Base-by-base conservation (phyloP, 2,888 invertebrate genomes). In the Drosophila monieri region DNA sequence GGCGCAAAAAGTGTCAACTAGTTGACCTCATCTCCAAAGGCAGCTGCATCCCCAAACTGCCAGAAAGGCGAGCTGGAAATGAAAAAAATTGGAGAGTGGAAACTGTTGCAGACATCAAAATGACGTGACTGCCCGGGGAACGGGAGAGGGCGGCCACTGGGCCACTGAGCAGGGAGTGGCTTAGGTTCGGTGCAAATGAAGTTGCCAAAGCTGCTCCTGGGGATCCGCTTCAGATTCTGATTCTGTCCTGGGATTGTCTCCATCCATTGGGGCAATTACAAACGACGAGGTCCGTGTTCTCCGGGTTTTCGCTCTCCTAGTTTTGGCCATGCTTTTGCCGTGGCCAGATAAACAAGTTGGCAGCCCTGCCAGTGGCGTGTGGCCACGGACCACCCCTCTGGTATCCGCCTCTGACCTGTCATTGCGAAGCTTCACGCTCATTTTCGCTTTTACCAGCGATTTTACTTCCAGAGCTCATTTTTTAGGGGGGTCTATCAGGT, bases 271-370 rank as follows among this genome's bases (percentile, higher is more conserved):
- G 58, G 72, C 70, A 71, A 71, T 70, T 70, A 71, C 72, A 74
- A 73, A 65, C 72, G 54, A 49, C 68, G 54, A 41, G 18, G 60
- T 68, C 77, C 76, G 65, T 74, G 79, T 77, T 41, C 47, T 25
- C 30, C 48, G 43, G 55, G 54, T 35, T 37, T 39, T 27, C 25
- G 27, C 12, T 53, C 41, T 43, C 41, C 27, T 37, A 65, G 65
- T 27, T 27, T 10, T 12, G 25, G 53, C 32, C 44, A 49, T 25
- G 37, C 35, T 35, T 73, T 77, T 83, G 84, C 85, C 78, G 80
- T 80, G 68, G 76, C 71, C 77, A 77, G 81, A 77, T 85, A 87
- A 87, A 80, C 81, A 85, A 83, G 87, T 78, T 87, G 85, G 73
- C 85, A 80, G 73, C 67, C 37, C 78, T 87, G 85, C 77, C 70